Conservation (phyloP, 35 echinoderm and acorn worm genomes). For the Ophiothrix spiculata region DNA sequence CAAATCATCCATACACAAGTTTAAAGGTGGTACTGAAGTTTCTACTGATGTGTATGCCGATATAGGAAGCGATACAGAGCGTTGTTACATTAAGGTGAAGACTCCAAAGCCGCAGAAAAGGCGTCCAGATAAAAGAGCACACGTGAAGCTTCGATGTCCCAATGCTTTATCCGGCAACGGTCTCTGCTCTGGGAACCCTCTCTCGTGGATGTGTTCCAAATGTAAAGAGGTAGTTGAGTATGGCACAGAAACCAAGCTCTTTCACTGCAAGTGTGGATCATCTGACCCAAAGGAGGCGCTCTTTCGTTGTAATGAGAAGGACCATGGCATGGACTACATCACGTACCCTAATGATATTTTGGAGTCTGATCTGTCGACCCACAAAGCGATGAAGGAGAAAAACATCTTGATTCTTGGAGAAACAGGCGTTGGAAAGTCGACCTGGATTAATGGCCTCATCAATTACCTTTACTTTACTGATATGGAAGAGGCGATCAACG, state of each 20-base stretch:
- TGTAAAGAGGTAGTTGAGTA: neutral
- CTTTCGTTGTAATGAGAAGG: neutral
- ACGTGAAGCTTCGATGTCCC: neutral
- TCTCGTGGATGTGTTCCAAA: neutral
- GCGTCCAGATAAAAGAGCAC: neutral
- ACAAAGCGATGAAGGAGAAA: neutral
- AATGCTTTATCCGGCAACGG: neutral
- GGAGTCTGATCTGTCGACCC: neutral
- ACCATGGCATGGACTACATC: neutral
- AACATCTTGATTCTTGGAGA: neutral
- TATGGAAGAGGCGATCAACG: neutral
- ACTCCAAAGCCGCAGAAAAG: neutral
- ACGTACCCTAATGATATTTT: neutral
- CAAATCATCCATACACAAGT: neutral
- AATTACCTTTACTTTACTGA: neutral
- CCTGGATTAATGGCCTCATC: neutral
- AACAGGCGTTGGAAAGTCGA: neutral
- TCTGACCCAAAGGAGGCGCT: neutral
- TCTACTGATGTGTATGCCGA: neutral
- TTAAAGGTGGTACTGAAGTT: neutral
- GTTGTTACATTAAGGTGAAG: neutral
- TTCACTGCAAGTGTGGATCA: neutral
- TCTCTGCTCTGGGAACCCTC: too few species aligned
- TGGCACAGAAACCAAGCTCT: neutral
- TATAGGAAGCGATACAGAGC: neutral